Conservation (phyloP, 2,797 vertebrate genomes). For the Urosaurus nigricauda region DNA sequence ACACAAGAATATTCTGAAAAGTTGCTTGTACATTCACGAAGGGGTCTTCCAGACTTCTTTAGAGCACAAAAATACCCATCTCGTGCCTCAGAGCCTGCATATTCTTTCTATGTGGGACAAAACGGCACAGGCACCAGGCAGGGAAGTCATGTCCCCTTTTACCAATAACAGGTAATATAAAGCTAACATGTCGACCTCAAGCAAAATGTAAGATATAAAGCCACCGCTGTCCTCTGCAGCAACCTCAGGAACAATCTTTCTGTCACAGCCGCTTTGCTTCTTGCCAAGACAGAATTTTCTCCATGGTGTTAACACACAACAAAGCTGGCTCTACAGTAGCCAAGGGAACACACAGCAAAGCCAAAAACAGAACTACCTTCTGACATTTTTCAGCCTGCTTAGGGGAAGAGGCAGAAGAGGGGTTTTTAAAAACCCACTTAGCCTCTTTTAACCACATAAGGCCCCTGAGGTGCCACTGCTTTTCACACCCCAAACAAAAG, state of each 20-base stretch:
- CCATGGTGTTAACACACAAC: background rate
- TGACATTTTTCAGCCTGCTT: constrained; percentile 1
- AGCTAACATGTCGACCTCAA: background rate
- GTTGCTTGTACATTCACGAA: background rate
- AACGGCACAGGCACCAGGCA: background rate
- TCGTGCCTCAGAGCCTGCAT: background rate
- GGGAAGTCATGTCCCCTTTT: background rate
- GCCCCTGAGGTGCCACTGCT: background rate
- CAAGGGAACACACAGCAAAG: background rate
- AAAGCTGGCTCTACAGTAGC: background rate
- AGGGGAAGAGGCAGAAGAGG: too few relatives aligned
- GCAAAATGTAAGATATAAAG: background rate
- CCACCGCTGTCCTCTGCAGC: too few relatives aligned
- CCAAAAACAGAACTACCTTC: constrained; percentile 29
- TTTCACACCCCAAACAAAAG: background rate
- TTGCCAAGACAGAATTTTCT: background rate
- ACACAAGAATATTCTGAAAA: background rate
- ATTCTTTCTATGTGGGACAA: background rate
- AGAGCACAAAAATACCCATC: background rate
- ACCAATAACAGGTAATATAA: background rate
- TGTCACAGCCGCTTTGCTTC: background rate
- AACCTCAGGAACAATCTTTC: background rate
- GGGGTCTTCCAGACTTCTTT: background rate
- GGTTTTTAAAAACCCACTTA: background rate
- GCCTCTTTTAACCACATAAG: background rate